phyloP scores from a whole-genome alignment of 2,113 vertebrate genomes.

The Catagonus wagneri region DNA sequence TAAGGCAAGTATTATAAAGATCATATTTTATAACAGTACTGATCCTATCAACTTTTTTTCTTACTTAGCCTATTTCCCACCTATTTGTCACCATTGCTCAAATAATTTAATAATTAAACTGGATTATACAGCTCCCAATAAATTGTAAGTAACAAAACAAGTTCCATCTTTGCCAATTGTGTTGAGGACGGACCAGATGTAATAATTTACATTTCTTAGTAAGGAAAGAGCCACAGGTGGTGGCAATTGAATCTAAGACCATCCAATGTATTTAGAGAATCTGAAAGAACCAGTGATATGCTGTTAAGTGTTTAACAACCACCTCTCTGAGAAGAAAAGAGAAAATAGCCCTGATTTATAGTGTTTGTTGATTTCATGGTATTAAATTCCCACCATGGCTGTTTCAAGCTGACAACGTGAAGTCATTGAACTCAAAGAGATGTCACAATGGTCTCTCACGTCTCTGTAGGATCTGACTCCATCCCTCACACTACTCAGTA shows the following conservation, averaged over 20 bases:
- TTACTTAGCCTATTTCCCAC: not conserved
- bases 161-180: not conserved
- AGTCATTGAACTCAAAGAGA: not conserved
- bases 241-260: not conserved
- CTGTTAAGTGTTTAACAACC: slow-evolving; percentile 31
- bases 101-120: slow-evolving; percentile 66
- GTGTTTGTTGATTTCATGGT: not conserved
- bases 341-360: not conserved
- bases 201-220: not conserved
- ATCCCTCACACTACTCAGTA: not conserved
- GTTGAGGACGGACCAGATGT: not conserved
- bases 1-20: slow-evolving; percentile 29
- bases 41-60: slow-evolving; percentile 33
- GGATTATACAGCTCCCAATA: slow-evolving; percentile 7
- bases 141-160: slow-evolving; percentile 26
- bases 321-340: not conserved
- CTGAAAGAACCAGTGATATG: not conserved
- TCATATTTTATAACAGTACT: not conserved
- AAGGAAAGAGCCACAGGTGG: not conserved
- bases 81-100: slow-evolving; percentile 22
- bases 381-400: not conserved
- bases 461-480: not conserved
- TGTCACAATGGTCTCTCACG: not conserved
- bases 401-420: not conserved
- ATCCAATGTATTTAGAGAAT: not conserved